These are phyloP conservation scores for Microplitis manilae DNA, from an alignment of 2,888 invertebrate genomes.

Conservation along the genomic window DNA sequence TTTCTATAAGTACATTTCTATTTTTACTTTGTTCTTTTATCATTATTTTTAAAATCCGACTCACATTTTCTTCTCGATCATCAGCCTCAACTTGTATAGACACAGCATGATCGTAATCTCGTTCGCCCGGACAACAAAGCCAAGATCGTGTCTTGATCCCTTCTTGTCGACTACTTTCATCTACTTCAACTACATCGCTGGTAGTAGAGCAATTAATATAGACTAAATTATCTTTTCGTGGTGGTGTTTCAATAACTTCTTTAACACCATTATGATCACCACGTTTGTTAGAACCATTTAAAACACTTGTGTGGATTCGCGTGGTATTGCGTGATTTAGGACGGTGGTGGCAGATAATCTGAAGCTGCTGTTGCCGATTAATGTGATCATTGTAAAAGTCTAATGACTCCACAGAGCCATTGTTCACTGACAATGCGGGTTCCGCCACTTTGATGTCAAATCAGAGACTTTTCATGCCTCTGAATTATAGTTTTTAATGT, in stretches of 20 bases:
- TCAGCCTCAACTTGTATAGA: slow-evolving; percentile 56
- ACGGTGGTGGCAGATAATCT: slow-evolving; percentile 44
- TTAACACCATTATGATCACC: slow-evolving; percentile 46
- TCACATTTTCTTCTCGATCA: slow-evolving; percentile 43
- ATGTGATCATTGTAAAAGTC: slow-evolving; percentile 56
- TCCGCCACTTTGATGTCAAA: slow-evolving; percentile 58
- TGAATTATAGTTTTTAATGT: background rate
- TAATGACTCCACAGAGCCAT: slow-evolving; percentile 60
- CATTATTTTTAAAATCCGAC: slow-evolving; percentile 17
- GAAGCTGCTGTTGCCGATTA: slow-evolving; percentile 48
- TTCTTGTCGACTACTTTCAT: slow-evolving; percentile 48
- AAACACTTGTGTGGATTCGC: slow-evolving; percentile 32
- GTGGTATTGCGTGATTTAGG: slow-evolving; percentile 25
- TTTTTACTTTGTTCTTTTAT: background rate
- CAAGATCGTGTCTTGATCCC: slow-evolving; percentile 68
- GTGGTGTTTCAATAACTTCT: slow-evolving; percentile 53
- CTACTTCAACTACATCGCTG: slow-evolving; percentile 51
- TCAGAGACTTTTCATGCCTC: slow-evolving; percentile 15
- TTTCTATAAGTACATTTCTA: background rate
- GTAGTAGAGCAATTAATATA: slow-evolving; percentile 59
- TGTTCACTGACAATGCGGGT: slow-evolving; percentile 59
- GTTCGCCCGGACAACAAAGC: slow-evolving; percentile 72
- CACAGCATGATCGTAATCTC: slow-evolving; percentile 55
- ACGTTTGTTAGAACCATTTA: slow-evolving; percentile 19
- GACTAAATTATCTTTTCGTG: slow-evolving; percentile 56